Base-by-base conservation (phyloP, 2,797 vertebrate genomes). In the Diplodus sargus region DNA sequence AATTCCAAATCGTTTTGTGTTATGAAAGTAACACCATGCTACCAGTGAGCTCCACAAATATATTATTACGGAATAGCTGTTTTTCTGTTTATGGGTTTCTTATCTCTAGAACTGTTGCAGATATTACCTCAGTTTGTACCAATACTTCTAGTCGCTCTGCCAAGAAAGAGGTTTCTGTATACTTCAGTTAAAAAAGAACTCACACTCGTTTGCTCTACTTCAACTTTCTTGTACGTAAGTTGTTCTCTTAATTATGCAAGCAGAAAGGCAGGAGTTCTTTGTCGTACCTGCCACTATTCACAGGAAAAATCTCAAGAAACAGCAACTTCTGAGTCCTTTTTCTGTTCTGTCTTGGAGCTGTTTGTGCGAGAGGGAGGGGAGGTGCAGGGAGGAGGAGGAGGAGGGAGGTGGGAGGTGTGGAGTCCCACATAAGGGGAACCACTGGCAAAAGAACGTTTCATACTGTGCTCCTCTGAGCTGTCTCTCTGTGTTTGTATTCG, bases 391-490 rank as follows among this genome's bases (percentile, higher is more conserved):
- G 76, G 83, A 79, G 84, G 83, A 79, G 84, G 90, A 83, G 68
- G 81, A 79, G 79, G 90, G 85, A 90, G 90, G 92, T 87, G 92
- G 91, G 89, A 90, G 89, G 91, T 90, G 34, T 89, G 87, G 87
- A 93, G 91, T 92, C 88, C 86, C 87, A 87, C 90, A 92, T 89
- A 90, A 90, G 91, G 86, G 89, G 86, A 92, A 91, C 87, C 87
- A 85, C 82, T 84, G 90, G 91, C 81, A 90, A 91, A 90, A 85
- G 75, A 93, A 84, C 85, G 89, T 85, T 91, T 91, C 85, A 91
- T 83, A 89, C 87, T 86, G 85, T 85, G 89, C 81, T 85, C 47
- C 77, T 86, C 68, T 88, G 82, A 83, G 88, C 87, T 74, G 83
- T 88, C 72, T 83, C 75, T 85, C 65, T 88, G 82, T 89, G 86